Conservation (phyloP, 35 echinoderm and acorn worm species). For the Strongylocentrotus purpuratus region DNA sequence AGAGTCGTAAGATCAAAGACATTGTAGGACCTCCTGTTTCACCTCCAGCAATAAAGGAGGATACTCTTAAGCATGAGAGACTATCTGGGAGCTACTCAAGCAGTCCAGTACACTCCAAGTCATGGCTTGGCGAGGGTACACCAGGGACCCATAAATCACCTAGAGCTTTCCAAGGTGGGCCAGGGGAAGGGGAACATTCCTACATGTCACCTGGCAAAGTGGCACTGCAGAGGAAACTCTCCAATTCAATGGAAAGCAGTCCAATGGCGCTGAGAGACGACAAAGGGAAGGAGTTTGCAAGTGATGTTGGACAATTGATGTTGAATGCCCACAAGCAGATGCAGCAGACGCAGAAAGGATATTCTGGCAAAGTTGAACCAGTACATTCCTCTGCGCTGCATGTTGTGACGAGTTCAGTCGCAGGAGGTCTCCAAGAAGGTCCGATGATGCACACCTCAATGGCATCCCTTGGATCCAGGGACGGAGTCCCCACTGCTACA, state of each 20-base stretch:
- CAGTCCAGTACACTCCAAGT: conserved; percentile 69
- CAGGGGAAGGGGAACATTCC: conserved; percentile 66
- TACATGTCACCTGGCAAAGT: conserved; percentile 63
- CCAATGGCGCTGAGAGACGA: not conserved
- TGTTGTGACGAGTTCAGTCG: not conserved
- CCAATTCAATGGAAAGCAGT: conserved; percentile 15
- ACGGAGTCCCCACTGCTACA: not conserved
- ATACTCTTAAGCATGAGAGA: conserved; percentile 24
- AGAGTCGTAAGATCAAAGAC: conserved; percentile 30
- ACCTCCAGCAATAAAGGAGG: conserved; percentile 38
- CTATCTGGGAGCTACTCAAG: conserved; percentile 35
- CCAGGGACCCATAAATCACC: conserved; percentile 55
- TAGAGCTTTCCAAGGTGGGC: conserved; percentile 48
- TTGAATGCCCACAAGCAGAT: conserved; percentile 2
- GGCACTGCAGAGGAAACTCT: conserved; percentile 56
- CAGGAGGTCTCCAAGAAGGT: not conserved
- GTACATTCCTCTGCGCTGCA: conserved; percentile 9
- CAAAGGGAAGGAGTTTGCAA: not conserved
- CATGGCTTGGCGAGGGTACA: conserved; percentile 53
- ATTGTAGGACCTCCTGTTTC: not conserved
- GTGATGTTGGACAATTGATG: conserved; percentile 39
- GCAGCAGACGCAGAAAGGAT: conserved; percentile 7
- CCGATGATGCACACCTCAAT: not conserved
- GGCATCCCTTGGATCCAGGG: not conserved
- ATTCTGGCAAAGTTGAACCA: not conserved